phyloP scores from a whole-genome alignment of 2,888 invertebrate species.

The Drosophila recens region DNA sequence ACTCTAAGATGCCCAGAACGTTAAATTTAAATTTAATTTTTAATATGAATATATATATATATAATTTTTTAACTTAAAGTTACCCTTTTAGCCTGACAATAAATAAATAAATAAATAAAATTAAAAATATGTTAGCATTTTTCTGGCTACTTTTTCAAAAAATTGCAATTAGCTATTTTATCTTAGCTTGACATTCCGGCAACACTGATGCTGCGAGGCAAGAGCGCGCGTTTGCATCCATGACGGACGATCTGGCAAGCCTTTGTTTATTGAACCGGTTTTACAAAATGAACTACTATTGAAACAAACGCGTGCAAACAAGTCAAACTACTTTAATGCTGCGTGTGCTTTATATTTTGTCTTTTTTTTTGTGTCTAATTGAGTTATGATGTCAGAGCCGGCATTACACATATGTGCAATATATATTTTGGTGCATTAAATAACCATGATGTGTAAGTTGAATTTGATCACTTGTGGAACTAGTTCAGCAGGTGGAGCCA shows the following conservation, averaged over 20 bases:
- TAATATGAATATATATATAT: no score
- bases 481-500: conserved; percentile 30
- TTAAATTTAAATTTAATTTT: no score
- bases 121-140: not conserved
- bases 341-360: conserved; percentile 2
- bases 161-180: not conserved
- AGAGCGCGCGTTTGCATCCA: conserved; percentile 19
- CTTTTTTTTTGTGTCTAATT: conserved; percentile 21
- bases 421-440: conserved; percentile 1
- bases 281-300: conserved; percentile 51
- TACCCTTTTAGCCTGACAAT: no score
- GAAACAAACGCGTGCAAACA: conserved; percentile 21
- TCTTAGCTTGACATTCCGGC: not conserved
- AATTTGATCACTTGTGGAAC: conserved; percentile 29
- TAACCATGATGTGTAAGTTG: not conserved
- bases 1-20: no score
- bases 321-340: conserved; percentile 45
- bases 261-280: conserved; percentile 57
- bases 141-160: not conserved
- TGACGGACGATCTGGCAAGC: conserved; percentile 50
- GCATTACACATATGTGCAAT: conserved; percentile 25
- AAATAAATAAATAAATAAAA: no score
- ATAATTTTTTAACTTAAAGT: no score
- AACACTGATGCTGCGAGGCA: conserved; percentile 14
- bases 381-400: conserved; percentile 53